A percentile compares a stretch with the other conserved stretches of the same genome.
These are phyloP conservation scores for Caiman crocodilus DNA, from an alignment of 2,797 vertebrate species.

Conservation along the genomic window DNA sequence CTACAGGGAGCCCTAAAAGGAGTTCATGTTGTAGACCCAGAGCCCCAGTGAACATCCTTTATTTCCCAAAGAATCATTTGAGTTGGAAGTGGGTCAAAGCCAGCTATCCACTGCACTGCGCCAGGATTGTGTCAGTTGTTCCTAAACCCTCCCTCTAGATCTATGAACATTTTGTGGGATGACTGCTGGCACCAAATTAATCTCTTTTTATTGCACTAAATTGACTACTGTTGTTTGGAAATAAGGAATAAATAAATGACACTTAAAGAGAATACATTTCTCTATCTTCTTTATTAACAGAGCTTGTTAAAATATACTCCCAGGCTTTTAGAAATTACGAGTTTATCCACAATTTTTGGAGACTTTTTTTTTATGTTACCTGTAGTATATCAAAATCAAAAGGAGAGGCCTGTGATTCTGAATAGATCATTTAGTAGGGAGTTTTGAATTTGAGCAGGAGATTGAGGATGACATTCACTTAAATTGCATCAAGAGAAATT, in stretches of 20 bases:
- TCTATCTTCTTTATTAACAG: constrained; percentile 33
- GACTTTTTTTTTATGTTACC: not conserved
- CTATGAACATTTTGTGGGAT: constrained; percentile 63
- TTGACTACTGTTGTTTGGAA: constrained; percentile 36
- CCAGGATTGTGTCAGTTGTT: constrained; percentile 11
- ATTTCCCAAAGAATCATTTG: constrained; percentile 40
- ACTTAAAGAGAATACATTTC: constrained; percentile 40
- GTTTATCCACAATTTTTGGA: not conserved
- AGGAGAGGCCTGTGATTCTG: constrained; percentile 2
- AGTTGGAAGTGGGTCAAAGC: constrained; percentile 32
- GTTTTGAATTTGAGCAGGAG: not conserved
- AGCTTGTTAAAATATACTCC: not conserved
- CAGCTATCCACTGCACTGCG: constrained; percentile 5
- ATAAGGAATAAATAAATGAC: constrained; percentile 10
- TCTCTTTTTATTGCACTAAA: constrained; percentile 10
- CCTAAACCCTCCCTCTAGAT: constrained; percentile 44
- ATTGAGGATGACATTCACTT: not conserved
- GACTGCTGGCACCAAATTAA: not conserved
- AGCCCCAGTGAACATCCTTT: constrained; percentile 57
- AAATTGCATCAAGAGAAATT: no score
- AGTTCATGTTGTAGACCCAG: constrained; percentile 16
- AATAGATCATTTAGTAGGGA: constrained; percentile 7
- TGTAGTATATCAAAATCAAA: not conserved
- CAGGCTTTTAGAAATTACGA: constrained; percentile 23
- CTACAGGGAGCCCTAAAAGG: constrained; percentile 66